Evolutionary conservation across 2,888 invertebrate genomes (phyloP).

Genomic region (Zygothrica quintamaculata): DNA sequence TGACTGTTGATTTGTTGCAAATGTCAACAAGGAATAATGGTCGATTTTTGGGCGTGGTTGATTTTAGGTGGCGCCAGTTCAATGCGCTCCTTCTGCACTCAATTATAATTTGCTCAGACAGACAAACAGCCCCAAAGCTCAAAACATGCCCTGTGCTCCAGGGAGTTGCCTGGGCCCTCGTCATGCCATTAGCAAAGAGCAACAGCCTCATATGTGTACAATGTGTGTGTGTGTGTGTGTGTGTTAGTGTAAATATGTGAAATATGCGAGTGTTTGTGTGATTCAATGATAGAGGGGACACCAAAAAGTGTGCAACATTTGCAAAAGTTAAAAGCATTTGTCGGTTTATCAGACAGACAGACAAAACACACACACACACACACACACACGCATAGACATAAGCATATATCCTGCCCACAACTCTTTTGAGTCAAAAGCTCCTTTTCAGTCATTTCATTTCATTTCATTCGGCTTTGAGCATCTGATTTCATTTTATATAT

Average conservation of each 20-base stretch:
- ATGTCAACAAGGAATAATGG: background rate
- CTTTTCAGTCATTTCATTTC: slow-evolving; percentile 45
- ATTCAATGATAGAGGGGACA: slow-evolving; percentile 19
- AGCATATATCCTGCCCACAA: slow-evolving; percentile 6
- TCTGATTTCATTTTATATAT: slow-evolving; percentile 32
- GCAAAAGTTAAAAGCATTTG: slow-evolving; percentile 74
- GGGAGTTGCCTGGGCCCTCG: slow-evolving; percentile 43
- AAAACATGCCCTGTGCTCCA: slow-evolving; percentile 22
- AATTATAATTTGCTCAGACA: slow-evolving; percentile 74
- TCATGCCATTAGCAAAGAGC: slow-evolving; percentile 69
- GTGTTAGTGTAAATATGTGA: slow-evolving; percentile 7
- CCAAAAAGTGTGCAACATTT: slow-evolving; percentile 69
- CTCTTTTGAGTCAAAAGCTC: slow-evolving; percentile 33
- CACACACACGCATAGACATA: slow-evolving; percentile 26
- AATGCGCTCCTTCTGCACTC: slow-evolving; percentile 75
- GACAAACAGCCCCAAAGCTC: slow-evolving; percentile 47
- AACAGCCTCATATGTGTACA: slow-evolving; percentile 50
- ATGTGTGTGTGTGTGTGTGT: slow-evolving; percentile 18
- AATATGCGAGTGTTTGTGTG: slow-evolving; percentile 2
- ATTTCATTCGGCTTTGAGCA: slow-evolving; percentile 47
- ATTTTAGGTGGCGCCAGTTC: slow-evolving; percentile 52
- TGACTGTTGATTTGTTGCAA: background rate
- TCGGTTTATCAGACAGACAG: slow-evolving; percentile 45
- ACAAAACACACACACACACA: slow-evolving; percentile 6
- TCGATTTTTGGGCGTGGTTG: slow-evolving; percentile 31